These are phyloP conservation scores for Clistopyga incitator DNA, from an alignment of 2,888 invertebrate genomes.

Conservation along the genomic window DNA sequence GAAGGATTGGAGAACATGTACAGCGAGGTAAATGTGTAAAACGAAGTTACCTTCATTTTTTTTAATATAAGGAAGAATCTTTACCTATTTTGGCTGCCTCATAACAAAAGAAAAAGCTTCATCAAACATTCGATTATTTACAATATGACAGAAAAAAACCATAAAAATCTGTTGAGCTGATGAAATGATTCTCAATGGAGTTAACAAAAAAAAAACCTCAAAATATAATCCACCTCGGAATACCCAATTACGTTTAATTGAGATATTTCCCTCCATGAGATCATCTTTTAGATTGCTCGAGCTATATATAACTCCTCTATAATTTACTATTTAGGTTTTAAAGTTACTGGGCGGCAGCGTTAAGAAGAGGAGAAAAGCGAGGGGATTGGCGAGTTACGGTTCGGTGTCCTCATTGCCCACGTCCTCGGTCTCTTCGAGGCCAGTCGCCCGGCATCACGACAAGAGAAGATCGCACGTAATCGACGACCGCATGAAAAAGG, in stretches of 20 bases:
- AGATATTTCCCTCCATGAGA: background rate
- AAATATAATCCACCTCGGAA: too few relatives aligned
- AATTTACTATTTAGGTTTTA: conserved; percentile 84
- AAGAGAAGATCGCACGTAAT: conserved; percentile 87
- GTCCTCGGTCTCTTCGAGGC: conserved; percentile 92
- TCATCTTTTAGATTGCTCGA: background rate
- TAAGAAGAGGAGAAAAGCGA: conserved; percentile 84
- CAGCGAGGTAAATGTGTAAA: conserved; percentile 88
- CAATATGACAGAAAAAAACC: too few relatives aligned
- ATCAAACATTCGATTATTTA: too few relatives aligned
- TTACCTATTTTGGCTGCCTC: too few relatives aligned
- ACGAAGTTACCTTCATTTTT: background rate
- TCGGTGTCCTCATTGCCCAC: conserved; percentile 94
- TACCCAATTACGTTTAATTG: too few relatives aligned
- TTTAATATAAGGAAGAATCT: background rate
- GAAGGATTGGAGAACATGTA: conserved; percentile 95
- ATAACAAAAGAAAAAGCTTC: too few relatives aligned
- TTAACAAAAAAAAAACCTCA: too few relatives aligned
- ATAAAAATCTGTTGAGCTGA: too few relatives aligned
- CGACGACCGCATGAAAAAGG: conserved; percentile 90
- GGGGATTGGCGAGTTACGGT: conserved; percentile 87
- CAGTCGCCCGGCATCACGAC: conserved; percentile 87
- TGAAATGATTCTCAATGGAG: too few relatives aligned
- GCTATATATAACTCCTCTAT: conserved; percentile 73
- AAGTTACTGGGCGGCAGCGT: conserved; percentile 87